Percentiles rank a stretch among this genome's conserved stretches.
Conservation (phyloP, 2,797 vertebrate species). For the Todus mexicanus region DNA sequence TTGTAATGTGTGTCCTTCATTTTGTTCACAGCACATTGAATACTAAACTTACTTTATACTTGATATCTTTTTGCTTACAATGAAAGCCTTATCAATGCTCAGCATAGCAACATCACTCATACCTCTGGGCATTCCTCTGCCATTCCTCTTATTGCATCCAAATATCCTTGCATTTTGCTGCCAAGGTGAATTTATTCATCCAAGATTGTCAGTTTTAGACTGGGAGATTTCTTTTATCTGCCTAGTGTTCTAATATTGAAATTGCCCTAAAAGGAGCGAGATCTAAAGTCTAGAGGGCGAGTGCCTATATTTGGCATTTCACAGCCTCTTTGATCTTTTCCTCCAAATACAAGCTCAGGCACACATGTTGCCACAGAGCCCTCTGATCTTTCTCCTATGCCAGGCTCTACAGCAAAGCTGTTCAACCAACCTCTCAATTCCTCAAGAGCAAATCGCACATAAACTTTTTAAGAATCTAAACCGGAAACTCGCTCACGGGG, state of each 20-base stretch:
- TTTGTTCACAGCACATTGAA: neutral
- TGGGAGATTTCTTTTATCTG: slow-evolving; percentile 42
- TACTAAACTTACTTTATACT: neutral
- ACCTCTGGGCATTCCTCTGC: slow-evolving; percentile 30
- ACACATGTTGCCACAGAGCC: neutral
- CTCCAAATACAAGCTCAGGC: neutral
- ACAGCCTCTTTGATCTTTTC: slow-evolving; percentile 34
- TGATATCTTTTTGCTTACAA: slow-evolving; percentile 26
- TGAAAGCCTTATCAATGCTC: slow-evolving; percentile 43
- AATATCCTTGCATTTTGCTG: slow-evolving; percentile 26
- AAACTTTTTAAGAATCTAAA: neutral
- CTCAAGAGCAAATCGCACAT: neutral
- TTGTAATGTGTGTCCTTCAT: slow-evolving; percentile 1
- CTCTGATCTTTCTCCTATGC: neutral
- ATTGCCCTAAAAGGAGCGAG: slow-evolving; percentile 45
- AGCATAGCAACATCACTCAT: slow-evolving; percentile 4
- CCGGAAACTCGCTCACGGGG: neutral
- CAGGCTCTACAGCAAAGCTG: neutral
- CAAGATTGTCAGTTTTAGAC: slow-evolving; percentile 12
- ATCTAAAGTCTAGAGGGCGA: neutral
- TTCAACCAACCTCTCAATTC: neutral
- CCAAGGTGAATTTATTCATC: slow-evolving; percentile 26
- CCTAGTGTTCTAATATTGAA: slow-evolving; percentile 33
- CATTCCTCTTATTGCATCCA: slow-evolving; percentile 17
- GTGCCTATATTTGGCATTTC: neutral